Evolutionary conservation across 2,888 invertebrate genomes (phyloP), one percentile per base, ranked within the genome.

Genomic region (Clitarchus hookeri): DNA sequence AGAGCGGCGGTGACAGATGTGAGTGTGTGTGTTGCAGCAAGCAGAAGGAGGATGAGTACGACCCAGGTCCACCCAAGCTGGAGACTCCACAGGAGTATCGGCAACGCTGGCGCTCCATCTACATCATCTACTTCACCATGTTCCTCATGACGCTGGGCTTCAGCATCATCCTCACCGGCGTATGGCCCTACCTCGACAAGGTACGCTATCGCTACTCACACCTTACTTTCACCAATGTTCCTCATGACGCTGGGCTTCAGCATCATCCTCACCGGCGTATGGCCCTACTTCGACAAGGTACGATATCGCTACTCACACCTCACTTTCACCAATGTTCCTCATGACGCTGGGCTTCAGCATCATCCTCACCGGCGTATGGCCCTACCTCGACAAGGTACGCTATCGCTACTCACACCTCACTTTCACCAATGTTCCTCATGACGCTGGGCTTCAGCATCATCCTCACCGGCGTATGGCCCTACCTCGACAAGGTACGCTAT

Each of bases 381-480:
- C 97, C 2, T 97, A 96, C 91, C 93, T 97, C 87, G 95, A 95
- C 90, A 96, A 96, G 94, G 97, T 97, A 92, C 91, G 65, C n/a
- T 8, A 48, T 16, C 12, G 2, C 48, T 48, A 36, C 36, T n/a
- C n/a, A n/a, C n/a, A n/a, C n/a, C n/a, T n/a, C n/a, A n/a, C n/a
- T n/a, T 97, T 97, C 91, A 97, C 97, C 86, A 97, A n/a, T 97
- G 95, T 97, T 97, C 92, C 94, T 97, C 88, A 97, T 97, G 95
- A 96, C 97, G 0, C 92, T 97, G 84, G 97, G 97, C 44, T 97
- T 97, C 92, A 97, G 97, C 91, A 96, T 97, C 89, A 95, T 96
- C 89, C 93, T 97, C 83, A 97, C 97, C 0, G 97, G 97, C 86
- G 96, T 97, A 84, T 97, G 96, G 96, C 97, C 97, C 2, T 97